A percentile compares a stretch with the other conserved stretches of the same genome.
These are phyloP conservation scores for Hozukius guyotensis DNA, from an alignment of 2,797 vertebrate genomes.

Conservation along the genomic window DNA sequence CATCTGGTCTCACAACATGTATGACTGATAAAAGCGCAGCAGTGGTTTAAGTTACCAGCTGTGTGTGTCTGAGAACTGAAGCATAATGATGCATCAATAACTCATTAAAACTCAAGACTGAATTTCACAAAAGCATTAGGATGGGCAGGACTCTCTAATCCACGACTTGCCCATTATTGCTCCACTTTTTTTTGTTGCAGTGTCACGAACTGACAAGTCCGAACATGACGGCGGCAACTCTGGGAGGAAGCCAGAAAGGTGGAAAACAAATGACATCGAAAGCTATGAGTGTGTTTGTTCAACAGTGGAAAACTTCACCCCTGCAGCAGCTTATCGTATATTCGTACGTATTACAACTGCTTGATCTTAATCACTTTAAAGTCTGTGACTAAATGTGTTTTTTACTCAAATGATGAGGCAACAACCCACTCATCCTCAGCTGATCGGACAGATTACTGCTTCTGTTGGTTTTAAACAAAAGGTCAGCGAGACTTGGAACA, in stretches of 20 bases:
- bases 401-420: neutral
- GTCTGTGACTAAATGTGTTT: constrained; percentile 1
- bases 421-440: constrained; percentile 2
- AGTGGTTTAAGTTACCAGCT: constrained; percentile 37
- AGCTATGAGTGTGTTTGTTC: neutral
- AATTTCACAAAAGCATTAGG: constrained; percentile 53
- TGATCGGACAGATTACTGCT: neutral
- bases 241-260: constrained; percentile 11
- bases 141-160: constrained; percentile 33
- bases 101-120: constrained; percentile 43
- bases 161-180: constrained; percentile 41
- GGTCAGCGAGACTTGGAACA: constrained; percentile 32
- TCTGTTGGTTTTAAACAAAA: constrained; percentile 42
- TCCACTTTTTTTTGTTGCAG: constrained; percentile 19
- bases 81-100: constrained; percentile 45
- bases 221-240: constrained; percentile 47
- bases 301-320: neutral
- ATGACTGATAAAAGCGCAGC: constrained; percentile 47
- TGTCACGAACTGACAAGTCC: constrained; percentile 65
- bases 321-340: neutral
- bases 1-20: constrained; percentile 35
- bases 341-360: neutral
- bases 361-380: neutral
- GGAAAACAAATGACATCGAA: neutral
- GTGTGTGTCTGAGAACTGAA: constrained; percentile 33